A percentile compares a stretch with the other conserved stretches of the same genome.
Evolutionary conservation across 1,140 invertebrate genomes (phyloP).

Genomic region (Diorhabda elongata): DNA sequence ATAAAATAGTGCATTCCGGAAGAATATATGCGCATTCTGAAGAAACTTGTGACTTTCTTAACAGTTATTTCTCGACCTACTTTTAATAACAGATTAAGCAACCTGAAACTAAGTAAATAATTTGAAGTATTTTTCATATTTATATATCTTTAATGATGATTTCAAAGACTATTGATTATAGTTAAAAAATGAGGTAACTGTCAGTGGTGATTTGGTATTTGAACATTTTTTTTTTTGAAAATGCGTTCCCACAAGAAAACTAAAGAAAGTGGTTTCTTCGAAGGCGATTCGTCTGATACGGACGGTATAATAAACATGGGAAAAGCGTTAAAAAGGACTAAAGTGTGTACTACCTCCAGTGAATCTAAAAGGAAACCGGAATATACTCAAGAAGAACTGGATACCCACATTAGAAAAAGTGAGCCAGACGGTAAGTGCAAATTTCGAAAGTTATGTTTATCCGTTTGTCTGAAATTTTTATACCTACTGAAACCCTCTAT

Average conservation of each 20-base stretch:
- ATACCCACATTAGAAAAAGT: conserved; percentile 35
- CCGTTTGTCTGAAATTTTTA: too few relatives aligned
- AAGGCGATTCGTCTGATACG: conserved; percentile 44
- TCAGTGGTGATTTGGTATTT: too few relatives aligned
- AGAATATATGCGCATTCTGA: not conserved
- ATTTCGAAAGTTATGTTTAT: not conserved
- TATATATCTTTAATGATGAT: too few relatives aligned
- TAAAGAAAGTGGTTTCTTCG: conserved; percentile 48
- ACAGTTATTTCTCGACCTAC: conserved; percentile 30
- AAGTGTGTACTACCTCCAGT: conserved; percentile 41
- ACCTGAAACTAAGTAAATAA: not conserved
- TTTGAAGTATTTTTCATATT: not conserved
- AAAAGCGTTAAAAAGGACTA: conserved; percentile 46
- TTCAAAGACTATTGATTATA: too few relatives aligned
- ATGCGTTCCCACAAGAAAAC: conserved; percentile 48
- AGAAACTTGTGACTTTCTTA: conserved; percentile 12
- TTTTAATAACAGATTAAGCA: conserved; percentile 18
- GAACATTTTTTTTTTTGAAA: conserved; percentile 22
- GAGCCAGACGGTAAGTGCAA: conserved; percentile 36
- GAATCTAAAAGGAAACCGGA: conserved; percentile 39
- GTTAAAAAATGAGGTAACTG: too few relatives aligned
- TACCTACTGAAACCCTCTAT: too few relatives aligned
- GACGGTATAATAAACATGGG: conserved; percentile 40
- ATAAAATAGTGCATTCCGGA: not conserved
- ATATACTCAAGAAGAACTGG: conserved; percentile 41